These are phyloP conservation scores for Pocota personata DNA, from an alignment of 2,888 invertebrate genomes.

Conservation along the genomic window DNA sequence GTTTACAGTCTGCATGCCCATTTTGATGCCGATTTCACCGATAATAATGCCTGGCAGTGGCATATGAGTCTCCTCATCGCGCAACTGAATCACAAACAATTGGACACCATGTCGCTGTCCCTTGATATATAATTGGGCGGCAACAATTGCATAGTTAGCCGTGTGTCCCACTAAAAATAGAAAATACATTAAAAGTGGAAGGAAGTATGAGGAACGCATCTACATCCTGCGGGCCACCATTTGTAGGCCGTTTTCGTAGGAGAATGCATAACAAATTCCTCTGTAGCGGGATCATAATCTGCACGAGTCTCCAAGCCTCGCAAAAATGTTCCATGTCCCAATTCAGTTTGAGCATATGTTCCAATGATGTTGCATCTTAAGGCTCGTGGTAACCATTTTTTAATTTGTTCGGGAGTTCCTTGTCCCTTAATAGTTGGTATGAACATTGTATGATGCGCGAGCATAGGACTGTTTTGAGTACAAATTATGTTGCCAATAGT, in stretches of 20 bases:
- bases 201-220: slow-evolving; percentile 81
- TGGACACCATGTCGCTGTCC: slow-evolving; percentile 94
- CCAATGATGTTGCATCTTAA: slow-evolving; percentile 92
- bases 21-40: slow-evolving; percentile 96
- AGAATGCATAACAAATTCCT: slow-evolving; percentile 93
- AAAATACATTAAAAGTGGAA: neutral
- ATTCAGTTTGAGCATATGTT: slow-evolving; percentile 97
- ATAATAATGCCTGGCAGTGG: slow-evolving; percentile 93
- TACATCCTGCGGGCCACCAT: slow-evolving; percentile 98
- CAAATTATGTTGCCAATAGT: neutral
- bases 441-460: slow-evolving; percentile 94
- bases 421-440: slow-evolving; percentile 93
- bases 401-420: slow-evolving; percentile 92
- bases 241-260: slow-evolving; percentile 94
- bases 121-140: slow-evolving; percentile 93
- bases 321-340: slow-evolving; percentile 96
- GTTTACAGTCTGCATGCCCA: slow-evolving; percentile 94
- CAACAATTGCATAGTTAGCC: slow-evolving; percentile 94
- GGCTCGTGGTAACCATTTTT: slow-evolving; percentile 91
- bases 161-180: slow-evolving; percentile 92
- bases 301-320: slow-evolving; percentile 94
- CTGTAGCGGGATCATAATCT: slow-evolving; percentile 90
- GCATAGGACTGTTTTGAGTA: slow-evolving; percentile 81
- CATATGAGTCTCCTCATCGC: slow-evolving; percentile 93
- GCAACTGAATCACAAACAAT: slow-evolving; percentile 95